A percentile compares a stretch with the other conserved stretches of the same genome.
Conservation (phyloP, 2,888 invertebrate species). For the Athrips mouffetella region DNA sequence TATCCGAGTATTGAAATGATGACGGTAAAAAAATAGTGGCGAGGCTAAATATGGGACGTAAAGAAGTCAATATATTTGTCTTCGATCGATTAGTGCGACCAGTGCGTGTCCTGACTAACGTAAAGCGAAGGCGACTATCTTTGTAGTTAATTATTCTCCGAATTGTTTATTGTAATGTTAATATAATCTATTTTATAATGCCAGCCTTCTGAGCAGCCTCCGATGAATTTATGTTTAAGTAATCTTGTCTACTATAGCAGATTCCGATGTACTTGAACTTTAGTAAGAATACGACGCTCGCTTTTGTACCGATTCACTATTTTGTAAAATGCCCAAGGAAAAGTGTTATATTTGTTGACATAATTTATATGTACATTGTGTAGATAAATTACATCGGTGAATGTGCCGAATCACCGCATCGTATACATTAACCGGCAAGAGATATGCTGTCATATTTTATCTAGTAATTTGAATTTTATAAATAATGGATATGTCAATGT, state of each 20-base stretch:
- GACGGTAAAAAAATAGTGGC: too few species aligned
- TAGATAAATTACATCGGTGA: conserved; percentile 29
- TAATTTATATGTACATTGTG: conserved; percentile 30
- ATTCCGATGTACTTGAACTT: not conserved
- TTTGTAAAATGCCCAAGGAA: conserved; percentile 6
- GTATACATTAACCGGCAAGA: conserved; percentile 15
- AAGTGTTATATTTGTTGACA: conserved; percentile 16
- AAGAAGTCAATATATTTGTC: too few species aligned
- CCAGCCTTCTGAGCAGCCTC: conserved; percentile 9
- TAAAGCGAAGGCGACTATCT: not conserved
- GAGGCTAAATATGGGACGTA: too few species aligned
- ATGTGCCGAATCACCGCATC: conserved; percentile 18
- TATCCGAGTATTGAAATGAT: too few species aligned
- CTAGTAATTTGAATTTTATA: conserved; percentile 19
- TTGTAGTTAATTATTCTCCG: conserved; percentile 19
- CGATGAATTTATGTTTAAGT: not conserved
- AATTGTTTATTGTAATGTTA: conserved; percentile 13
- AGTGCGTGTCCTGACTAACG: too few species aligned
- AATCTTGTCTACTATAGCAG: too few species aligned
- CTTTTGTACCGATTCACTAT: conserved; percentile 14
- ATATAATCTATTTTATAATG: conserved; percentile 11
- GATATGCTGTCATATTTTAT: conserved; percentile 20
- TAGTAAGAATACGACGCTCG: conserved; percentile 6
- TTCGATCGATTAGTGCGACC: too few species aligned
- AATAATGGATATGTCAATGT: conserved; percentile 16